These are phyloP conservation scores for Eristalinus sepulchralis DNA, from an alignment of 2,888 invertebrate species.

Conservation along the genomic window DNA sequence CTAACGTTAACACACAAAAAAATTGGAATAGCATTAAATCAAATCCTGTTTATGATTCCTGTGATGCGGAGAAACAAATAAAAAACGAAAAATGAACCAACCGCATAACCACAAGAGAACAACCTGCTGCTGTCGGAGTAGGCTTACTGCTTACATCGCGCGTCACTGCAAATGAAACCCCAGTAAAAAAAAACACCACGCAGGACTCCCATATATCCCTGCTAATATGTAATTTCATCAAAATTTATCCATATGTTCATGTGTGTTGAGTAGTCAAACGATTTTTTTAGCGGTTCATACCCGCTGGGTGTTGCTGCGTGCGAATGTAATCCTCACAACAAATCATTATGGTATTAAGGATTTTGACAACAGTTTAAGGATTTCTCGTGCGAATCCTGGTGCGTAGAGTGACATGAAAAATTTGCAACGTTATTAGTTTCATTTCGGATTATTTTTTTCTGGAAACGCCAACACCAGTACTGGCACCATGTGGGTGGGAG, in stretches of 20 bases:
- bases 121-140: constrained; percentile 69
- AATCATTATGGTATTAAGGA: constrained; percentile 71
- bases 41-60: constrained; percentile 69
- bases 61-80: constrained; percentile 3
- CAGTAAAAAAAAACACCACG: constrained; percentile 27
- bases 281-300: constrained; percentile 9
- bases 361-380: constrained; percentile 72
- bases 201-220: constrained; percentile 63
- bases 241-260: constrained; percentile 64
- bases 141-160: constrained; percentile 24
- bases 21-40: constrained; percentile 65
- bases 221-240: constrained; percentile 71
- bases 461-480: not conserved
- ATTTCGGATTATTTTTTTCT: constrained; percentile 15
- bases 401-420: constrained; percentile 71
- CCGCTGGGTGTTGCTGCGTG: constrained; percentile 29
- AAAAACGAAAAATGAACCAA: constrained; percentile 46
- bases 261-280: constrained; percentile 50
- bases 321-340: constrained; percentile 65
- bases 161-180: constrained; percentile 25
- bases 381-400: constrained; percentile 53
- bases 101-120: constrained; percentile 62
- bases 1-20: constrained; percentile 37
- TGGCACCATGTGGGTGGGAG: constrained; percentile 23
- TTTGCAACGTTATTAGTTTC: constrained; percentile 70